phyloP scores from a whole-genome alignment of 2,113 vertebrate genomes.

The Xiphophorus hellerii region DNA sequence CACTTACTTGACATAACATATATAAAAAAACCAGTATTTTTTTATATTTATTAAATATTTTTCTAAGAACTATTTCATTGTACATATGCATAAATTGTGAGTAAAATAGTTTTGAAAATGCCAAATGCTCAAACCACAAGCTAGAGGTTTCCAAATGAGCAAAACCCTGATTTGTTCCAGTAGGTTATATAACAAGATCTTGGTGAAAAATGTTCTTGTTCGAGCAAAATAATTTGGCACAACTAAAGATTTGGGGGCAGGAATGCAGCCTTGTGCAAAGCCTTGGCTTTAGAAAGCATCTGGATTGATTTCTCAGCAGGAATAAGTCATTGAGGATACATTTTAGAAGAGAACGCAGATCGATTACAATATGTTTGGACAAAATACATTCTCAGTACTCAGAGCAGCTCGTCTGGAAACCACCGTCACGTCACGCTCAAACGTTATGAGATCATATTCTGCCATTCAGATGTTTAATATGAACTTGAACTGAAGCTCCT shows the following conservation, averaged over 20 bases:
- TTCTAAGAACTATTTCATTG: too few species aligned
- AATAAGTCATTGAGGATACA: background rate
- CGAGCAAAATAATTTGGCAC: background rate
- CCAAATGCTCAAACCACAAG: background rate
- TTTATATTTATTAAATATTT: too few species aligned
- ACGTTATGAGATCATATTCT: background rate
- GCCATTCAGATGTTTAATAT: background rate
- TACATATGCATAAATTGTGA: background rate
- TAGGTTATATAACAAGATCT: background rate
- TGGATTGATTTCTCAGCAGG: background rate
- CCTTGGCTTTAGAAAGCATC: slow-evolving; percentile 1
- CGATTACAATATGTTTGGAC: slow-evolving; percentile 1
- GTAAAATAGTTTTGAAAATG: background rate
- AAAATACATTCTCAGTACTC: background rate
- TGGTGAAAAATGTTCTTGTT: background rate
- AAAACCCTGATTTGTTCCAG: background rate
- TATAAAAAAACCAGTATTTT: too few species aligned
- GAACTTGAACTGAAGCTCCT: slow-evolving; percentile 3
- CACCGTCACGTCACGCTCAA: background rate
- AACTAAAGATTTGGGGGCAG: background rate
- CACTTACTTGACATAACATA: too few species aligned
- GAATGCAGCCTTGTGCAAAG: background rate
- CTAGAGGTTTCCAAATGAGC: background rate
- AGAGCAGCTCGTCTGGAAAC: slow-evolving; percentile 2
- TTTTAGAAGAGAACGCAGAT: background rate